Evolutionary conservation across 2,888 invertebrate genomes (phyloP), one percentile per base, ranked within the genome.

Genomic region (Tribolium freemani): DNA sequence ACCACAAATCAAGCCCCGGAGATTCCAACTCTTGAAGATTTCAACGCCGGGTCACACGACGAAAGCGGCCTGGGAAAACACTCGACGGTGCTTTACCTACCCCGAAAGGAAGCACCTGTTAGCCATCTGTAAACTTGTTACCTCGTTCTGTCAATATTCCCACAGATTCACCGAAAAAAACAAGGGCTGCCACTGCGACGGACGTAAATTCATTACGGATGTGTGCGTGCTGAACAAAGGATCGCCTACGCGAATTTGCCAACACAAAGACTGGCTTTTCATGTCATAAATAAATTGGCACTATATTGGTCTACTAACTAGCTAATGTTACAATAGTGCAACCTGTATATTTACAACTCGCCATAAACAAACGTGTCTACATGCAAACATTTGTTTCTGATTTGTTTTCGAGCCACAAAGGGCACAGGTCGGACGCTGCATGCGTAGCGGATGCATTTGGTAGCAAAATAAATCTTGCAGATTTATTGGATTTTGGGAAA

Each of bases 71-170:
- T 66, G 66, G 66, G 66, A 66, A 66, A 66, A 80, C 79, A 79
- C 74, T 76, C 72, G 13, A 16, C 50, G 74, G 77, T 77, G 76
- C 77, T 81, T 77, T 78, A 78, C 78, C 78, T 71, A 75, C 72
- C 69, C 61, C 66, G 73, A 77, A 77, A 81, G 80, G 80, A 80
- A 72, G 73, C 73, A 73, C 73, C 73, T 73, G 73, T 73, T 73
- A 64, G 38, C 58, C 73, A 73, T 73, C 73, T 73, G 73, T 70
- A 70, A 64, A 69, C 66, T 71, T 58, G 64, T 70, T 70, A 61
- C 57, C 67, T 50, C 56, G 66, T 72, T 72, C 72, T 69, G 73
- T 73, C 73, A 69, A 69, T 69, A 66, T 73, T 73, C 73, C 73
- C 73, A 73, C 73, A 69, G 56, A 64, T 21, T 51, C 30, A 45